These are phyloP conservation scores for Sipha maydis DNA, from an alignment of 2,888 invertebrate species.

Conservation along the genomic window DNA sequence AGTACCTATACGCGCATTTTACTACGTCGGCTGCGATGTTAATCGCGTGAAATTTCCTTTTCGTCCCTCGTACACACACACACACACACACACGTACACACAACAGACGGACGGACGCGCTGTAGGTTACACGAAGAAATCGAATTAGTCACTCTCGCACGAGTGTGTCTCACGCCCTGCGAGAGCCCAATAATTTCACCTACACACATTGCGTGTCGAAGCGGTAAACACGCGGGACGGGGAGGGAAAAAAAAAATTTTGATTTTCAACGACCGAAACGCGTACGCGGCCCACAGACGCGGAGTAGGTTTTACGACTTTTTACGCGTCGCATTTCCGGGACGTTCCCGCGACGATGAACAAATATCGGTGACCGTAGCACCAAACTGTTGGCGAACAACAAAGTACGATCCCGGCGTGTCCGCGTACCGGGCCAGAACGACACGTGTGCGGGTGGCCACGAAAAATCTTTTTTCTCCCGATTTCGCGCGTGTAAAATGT, in stretches of 20 bases:
- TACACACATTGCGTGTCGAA: slow-evolving; percentile 40
- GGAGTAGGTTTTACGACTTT: neutral
- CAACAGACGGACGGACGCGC: neutral
- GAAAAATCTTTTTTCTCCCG: neutral
- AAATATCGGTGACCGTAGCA: too few relatives aligned
- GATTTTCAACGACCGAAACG: neutral
- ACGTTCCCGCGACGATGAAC: too few relatives aligned
- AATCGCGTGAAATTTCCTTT: slow-evolving; percentile 57
- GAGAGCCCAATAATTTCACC: slow-evolving; percentile 56
- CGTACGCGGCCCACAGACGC: neutral
- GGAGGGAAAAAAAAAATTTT: neutral
- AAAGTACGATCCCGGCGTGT: too few relatives aligned
- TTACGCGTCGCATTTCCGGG: neutral
- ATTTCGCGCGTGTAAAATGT: neutral
- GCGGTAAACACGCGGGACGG: slow-evolving; percentile 19
- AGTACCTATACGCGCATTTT: too few relatives aligned
- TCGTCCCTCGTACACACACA: neutral
- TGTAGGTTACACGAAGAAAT: slow-evolving; percentile 11
- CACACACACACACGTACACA: neutral
- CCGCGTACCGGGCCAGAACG: too few relatives aligned
- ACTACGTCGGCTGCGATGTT: neutral
- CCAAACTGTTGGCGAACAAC: too few relatives aligned
- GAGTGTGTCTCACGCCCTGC: slow-evolving; percentile 58
- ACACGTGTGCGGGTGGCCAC: too few relatives aligned
- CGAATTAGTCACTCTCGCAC: slow-evolving; percentile 60